A percentile compares a stretch with the other conserved stretches of the same genome.
Conservation (phyloP, 1,140 invertebrate genomes). For the Eumaeus atala region DNA sequence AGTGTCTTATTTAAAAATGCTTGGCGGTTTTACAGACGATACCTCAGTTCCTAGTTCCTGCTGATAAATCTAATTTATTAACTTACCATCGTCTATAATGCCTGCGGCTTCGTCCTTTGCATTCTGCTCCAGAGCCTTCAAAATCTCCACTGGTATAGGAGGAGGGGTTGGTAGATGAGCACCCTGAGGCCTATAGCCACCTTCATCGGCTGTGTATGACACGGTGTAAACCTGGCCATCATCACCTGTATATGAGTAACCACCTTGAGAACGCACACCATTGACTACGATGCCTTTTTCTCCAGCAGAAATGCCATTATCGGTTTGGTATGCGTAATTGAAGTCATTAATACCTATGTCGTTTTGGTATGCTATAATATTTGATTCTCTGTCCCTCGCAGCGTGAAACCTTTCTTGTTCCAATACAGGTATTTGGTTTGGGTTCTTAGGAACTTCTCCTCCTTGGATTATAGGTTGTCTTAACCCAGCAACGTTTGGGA, state of each 20-base stretch:
- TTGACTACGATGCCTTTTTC: slow-evolving; percentile 55
- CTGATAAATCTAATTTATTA: too few relatives aligned
- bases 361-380: slow-evolving; percentile 38
- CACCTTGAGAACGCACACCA: slow-evolving; percentile 66
- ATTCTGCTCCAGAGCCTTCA: slow-evolving; percentile 73
- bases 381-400: slow-evolving; percentile 32
- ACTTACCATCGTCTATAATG: slow-evolving; percentile 54
- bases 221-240: slow-evolving; percentile 78
- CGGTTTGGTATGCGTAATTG: slow-evolving; percentile 76
- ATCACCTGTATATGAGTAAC: slow-evolving; percentile 78
- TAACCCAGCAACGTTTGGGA: background rate
- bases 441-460: background rate
- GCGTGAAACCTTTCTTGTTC: slow-evolving; percentile 19
- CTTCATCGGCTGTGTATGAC: slow-evolving; percentile 75
- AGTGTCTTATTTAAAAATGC: too few relatives aligned
- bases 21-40: too few relatives aligned
- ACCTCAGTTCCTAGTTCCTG: too few relatives aligned
- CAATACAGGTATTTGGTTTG: slow-evolving; percentile 18
- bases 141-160: slow-evolving; percentile 81
- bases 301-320: slow-evolving; percentile 77
- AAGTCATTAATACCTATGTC: slow-evolving; percentile 46
- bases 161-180: slow-evolving; percentile 81
- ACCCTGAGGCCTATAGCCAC: slow-evolving; percentile 76
- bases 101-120: slow-evolving; percentile 52
- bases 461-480: background rate